A percentile compares a stretch with the other conserved stretches of the same genome.
These are phyloP conservation scores for Coptotermes formosanus DNA, from an alignment of 1,140 invertebrate species.

Conservation along the genomic window DNA sequence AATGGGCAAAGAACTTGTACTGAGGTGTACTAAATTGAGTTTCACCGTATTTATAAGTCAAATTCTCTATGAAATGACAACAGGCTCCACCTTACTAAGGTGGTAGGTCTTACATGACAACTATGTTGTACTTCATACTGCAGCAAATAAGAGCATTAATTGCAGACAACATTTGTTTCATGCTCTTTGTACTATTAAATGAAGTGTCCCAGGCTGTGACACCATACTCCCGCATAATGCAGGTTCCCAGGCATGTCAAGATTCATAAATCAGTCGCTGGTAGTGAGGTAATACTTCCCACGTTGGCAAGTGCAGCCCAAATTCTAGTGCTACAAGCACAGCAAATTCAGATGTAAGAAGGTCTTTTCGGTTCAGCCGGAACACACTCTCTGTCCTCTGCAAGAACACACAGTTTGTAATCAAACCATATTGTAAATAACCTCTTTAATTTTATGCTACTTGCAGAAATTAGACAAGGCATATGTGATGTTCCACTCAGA, in stretches of 20 bases:
- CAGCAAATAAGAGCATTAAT: neutral
- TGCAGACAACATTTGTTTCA: no score
- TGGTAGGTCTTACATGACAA: neutral
- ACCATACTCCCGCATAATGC: neutral
- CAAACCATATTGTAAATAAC: no score
- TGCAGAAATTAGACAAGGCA: no score
- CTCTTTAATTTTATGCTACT: no score
- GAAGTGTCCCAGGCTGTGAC: neutral
- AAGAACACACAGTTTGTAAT: slow-evolving; percentile 38
- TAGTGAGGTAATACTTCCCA: slow-evolving; percentile 93
- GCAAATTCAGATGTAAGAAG: slow-evolving; percentile 90
- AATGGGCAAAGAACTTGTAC: no score
- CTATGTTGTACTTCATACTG: neutral
- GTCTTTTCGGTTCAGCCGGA: slow-evolving; percentile 89
- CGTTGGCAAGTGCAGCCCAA: slow-evolving; percentile 87
- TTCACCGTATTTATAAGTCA: no score
- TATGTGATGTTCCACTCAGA: no score
- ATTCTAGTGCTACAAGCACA: slow-evolving; percentile 90
- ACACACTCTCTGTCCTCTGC: slow-evolving; percentile 85
- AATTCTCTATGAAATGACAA: no score
- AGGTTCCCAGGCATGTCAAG: slow-evolving; percentile 56
- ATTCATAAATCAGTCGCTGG: slow-evolving; percentile 86
- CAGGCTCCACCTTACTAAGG: neutral
- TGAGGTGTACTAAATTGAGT: no score
- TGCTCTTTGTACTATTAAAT: neutral